Percentiles rank a stretch among this genome's conserved stretches.
Evolutionary conservation across 2,888 invertebrate genomes (phyloP).

Genomic region (Aproaerema taeniolella): DNA sequence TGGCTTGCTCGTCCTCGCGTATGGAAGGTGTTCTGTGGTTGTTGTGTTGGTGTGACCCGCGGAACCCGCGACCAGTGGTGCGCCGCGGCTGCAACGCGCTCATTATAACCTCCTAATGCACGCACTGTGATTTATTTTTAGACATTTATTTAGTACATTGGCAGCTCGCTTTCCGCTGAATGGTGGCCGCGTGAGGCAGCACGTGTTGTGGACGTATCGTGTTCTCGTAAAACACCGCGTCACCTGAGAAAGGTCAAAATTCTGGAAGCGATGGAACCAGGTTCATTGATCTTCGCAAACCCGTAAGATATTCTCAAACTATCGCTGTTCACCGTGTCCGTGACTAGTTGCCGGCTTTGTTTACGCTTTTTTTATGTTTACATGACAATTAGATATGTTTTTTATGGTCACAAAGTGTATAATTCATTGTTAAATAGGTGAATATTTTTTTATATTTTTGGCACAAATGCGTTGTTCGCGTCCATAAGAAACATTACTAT

Average conservation of each 20-base stretch:
- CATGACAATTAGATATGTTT: slow-evolving; percentile 9
- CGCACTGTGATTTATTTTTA: slow-evolving; percentile 71
- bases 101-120: slow-evolving; percentile 59
- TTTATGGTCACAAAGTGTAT: neutral
- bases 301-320: slow-evolving; percentile 53
- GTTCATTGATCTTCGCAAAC: slow-evolving; percentile 53
- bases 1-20: slow-evolving; percentile 42
- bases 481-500: neutral
- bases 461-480: slow-evolving; percentile 1
- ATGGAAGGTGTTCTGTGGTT: slow-evolving; percentile 37
- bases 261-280: slow-evolving; percentile 46
- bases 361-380: slow-evolving; percentile 33
- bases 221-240: slow-evolving; percentile 29
- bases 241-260: slow-evolving; percentile 33
- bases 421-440: too few relatives aligned
- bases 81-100: slow-evolving; percentile 30
- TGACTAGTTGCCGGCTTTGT: slow-evolving; percentile 35
- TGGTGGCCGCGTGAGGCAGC: slow-evolving; percentile 41
- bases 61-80: slow-evolving; percentile 29
- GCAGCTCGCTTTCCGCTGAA: slow-evolving; percentile 51
- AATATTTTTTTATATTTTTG: slow-evolving; percentile 2
- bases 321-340: slow-evolving; percentile 35
- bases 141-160: slow-evolving; percentile 65
- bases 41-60: slow-evolving; percentile 40
- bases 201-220: slow-evolving; percentile 49